Evolutionary conservation across 2,797 vertebrate species (phyloP).

Genomic region (Australoheros facetus): DNA sequence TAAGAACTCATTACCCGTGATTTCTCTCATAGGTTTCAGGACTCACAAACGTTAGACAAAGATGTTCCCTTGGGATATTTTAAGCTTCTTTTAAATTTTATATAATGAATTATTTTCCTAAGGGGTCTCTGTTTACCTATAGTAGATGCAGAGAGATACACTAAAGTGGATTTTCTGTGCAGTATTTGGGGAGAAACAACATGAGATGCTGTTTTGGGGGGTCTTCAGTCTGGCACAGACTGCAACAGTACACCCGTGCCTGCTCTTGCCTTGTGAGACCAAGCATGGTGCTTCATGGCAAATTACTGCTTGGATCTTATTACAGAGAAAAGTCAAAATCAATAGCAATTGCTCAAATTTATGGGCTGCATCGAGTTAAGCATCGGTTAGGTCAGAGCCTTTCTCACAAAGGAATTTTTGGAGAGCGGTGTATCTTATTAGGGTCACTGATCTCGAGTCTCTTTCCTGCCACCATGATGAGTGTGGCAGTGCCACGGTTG

Average conservation of each 20-base stretch:
- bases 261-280: neutral
- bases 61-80: neutral
- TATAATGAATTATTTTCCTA: neutral
- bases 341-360: slow-evolving; percentile 2
- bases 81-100: neutral
- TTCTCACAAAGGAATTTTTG: neutral
- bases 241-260: neutral
- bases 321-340: slow-evolving; percentile 1
- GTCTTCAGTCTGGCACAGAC: neutral
- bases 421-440: neutral
- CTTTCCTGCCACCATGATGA: neutral
- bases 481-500: neutral
- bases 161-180: neutral
- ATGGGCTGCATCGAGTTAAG: neutral
- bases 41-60: neutral
- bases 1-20: neutral
- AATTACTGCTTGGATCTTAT: slow-evolving; percentile 5
- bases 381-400: neutral
- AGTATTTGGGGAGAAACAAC: neutral
- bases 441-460: neutral
- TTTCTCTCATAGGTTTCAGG: neutral
- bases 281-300: neutral
- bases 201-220: neutral
- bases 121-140: neutral
- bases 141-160: neutral